phyloP scores from a whole-genome alignment of 2,888 invertebrate genomes.

The Mimas tiliae region DNA sequence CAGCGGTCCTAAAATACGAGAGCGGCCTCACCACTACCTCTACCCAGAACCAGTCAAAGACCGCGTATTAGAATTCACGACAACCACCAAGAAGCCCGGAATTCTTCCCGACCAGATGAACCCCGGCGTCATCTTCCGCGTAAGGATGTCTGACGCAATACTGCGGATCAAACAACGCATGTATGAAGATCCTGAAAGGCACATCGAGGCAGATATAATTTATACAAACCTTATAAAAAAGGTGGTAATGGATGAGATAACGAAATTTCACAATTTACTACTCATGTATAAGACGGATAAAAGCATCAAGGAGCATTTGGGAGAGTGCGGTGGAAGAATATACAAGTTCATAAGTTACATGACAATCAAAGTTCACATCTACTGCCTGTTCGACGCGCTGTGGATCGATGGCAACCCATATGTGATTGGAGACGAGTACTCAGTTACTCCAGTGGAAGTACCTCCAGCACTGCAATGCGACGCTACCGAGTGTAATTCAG shows the following conservation, averaged over 20 bases:
- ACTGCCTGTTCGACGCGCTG: constrained; percentile 74
- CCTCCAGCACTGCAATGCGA: constrained; percentile 78
- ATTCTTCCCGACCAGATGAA: constrained; percentile 78
- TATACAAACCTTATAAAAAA: constrained; percentile 78
- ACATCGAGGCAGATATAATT: constrained; percentile 77
- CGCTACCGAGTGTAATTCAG: constrained; percentile 75
- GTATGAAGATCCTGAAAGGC: constrained; percentile 78
- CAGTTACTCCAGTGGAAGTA: constrained; percentile 75
- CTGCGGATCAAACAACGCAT: constrained; percentile 75
- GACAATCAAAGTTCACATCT: constrained; percentile 79
- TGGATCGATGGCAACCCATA: constrained; percentile 81
- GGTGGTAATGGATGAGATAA: constrained; percentile 77
- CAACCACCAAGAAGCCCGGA: constrained; percentile 66
- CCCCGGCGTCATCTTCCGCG: constrained; percentile 76
- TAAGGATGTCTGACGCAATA: constrained; percentile 78
- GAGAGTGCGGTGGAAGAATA: constrained; percentile 76
- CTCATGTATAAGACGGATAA: constrained; percentile 79
- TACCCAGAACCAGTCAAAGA: constrained; percentile 78
- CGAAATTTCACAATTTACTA: constrained; percentile 73
- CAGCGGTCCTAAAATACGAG: constrained; percentile 69
- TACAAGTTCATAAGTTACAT: constrained; percentile 80
- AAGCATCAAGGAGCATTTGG: constrained; percentile 76
- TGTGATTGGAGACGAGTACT: constrained; percentile 78
- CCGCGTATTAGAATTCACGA: constrained; percentile 66
- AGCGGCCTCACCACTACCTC: constrained; percentile 73